Evolutionary conservation across 2,888 invertebrate species (phyloP), one percentile per base, ranked within the genome.

Genomic region (Pristionchus arcanus): DNA sequence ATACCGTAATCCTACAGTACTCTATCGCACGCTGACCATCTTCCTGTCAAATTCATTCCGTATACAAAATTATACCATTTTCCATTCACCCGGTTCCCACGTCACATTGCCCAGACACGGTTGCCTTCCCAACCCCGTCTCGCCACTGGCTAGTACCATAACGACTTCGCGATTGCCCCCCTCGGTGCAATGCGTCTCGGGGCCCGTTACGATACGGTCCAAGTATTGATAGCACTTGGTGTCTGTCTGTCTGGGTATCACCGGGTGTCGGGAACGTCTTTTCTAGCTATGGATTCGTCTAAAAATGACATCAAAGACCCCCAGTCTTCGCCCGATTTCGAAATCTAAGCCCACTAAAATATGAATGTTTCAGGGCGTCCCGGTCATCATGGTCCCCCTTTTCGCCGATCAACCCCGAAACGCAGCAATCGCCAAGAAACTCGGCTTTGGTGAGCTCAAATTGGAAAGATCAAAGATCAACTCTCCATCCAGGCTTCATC

Each of bases 321-420:
- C 55, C 2, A 55, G 2, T 59, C 59, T 59, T 25, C 21, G 55
- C 25, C 63, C 11, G n/a, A 63, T 63, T 63, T 63, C 63, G 63
- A 34, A 74, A 34, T 37, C 28, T 3, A 71, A 71, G n/a, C n/a
- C n/a, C n/a, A 68, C 9, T n/a, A 19, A 68, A 28, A 15, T 25
- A 68, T n/a, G 68, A 68, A 15, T n/a, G 68, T 85, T 85, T 59
- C 49, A 87, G 68, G 87, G 87, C 16, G 71, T 71, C 11, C 87
- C 87, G 0, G 71, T 71, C 3, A 66, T 87, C 49, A 68, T 87
- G 68, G 68, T 87, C 49, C 87, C 87, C 15, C 87, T 87, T 2
- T 87, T 87, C 68, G 87, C 87, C 19, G 87, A 87, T n/a, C 87
- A 87, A n/a, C 87, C 87, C 1, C 5, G 87, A 25, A 87, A 87